Conservation (phyloP, 2,113 vertebrate genomes). For the Anolis carolinensis region DNA sequence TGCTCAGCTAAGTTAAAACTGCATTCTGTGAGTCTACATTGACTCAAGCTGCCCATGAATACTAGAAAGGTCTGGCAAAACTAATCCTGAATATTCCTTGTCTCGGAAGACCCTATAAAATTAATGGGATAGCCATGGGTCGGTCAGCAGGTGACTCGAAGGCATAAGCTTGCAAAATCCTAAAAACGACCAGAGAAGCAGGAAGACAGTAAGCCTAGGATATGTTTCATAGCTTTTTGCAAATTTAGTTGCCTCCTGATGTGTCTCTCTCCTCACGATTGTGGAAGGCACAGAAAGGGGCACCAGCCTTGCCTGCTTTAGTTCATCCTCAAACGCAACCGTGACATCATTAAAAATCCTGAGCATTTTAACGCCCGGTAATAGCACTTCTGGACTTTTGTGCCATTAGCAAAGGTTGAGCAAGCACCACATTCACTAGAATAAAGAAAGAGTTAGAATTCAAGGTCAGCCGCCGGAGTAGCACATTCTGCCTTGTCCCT, state of each 20-base stretch:
- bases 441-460: not conserved
- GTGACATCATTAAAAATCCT: not conserved
- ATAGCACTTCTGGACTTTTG: not conserved
- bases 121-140: no score
- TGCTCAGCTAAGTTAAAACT: no score
- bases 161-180: not conserved
- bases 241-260: not conserved
- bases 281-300: no score
- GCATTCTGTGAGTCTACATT: no score
- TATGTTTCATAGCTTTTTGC: not conserved
- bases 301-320: no score
- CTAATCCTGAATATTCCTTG: no score
- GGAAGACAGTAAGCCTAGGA: not conserved
- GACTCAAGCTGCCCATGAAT: no score
- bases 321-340: not conserved
- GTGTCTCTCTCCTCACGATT: not conserved
- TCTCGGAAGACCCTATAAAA: no score
- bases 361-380: not conserved
- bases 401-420: conserved; percentile 17
- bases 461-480: not conserved
- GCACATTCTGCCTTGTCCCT: not conserved
- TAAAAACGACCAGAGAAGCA: not conserved
- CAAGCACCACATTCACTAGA: not conserved
- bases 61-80: no score
- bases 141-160: no score